Base-by-base conservation (phyloP, 2,888 invertebrate species). In the Oscheius sp. region DNA sequence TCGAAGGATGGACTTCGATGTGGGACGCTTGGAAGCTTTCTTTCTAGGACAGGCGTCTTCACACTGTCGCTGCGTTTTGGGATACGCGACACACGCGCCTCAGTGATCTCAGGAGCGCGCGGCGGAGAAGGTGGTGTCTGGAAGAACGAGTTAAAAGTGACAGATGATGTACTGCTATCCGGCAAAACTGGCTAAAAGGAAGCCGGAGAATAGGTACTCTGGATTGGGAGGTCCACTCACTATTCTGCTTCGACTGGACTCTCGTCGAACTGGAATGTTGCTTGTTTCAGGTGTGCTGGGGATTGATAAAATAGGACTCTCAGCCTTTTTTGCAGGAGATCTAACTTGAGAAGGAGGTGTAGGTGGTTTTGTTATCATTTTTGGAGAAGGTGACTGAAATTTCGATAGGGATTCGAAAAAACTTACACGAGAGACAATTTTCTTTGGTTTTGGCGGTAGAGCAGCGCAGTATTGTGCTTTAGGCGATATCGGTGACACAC, bases 11-110 rank as follows among this genome's bases (percentile, higher is more conserved):
- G 61, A 27, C 61, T 61, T 42, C 61, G 42, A 37, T 71, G 73
- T 4, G 78, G 80, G 17, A 78, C 46, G 6, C 69, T 58, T 0
- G 80, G 80, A 45, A 80, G 45, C 55, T 80, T 80, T 23, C 80
- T 65, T 71, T 80, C 80, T 4, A 78, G 46, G 25, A 78, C 72
- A 12, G 76, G 76, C 8, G 80, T 78, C 67, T 61, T 80, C 27
- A 74, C 73, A 42, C 76, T 75, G 42, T 78, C 80, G n/a, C 69
- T 33, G 50, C 77, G 58, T 45, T 79, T 78, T 27, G 80, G 80
- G 39, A 80, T 80, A 5, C 80, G 58, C 8, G 80, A 80, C 17
- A 78, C 75, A 12, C 77, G 20, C 0, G 78, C 76, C 29, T 80
- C 80, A 2, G 78, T 75, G 39, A 80, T 75, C 52, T 80, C 76